phyloP scores from a whole-genome alignment of 2,113 vertebrate genomes.

The Prolemur simus region DNA sequence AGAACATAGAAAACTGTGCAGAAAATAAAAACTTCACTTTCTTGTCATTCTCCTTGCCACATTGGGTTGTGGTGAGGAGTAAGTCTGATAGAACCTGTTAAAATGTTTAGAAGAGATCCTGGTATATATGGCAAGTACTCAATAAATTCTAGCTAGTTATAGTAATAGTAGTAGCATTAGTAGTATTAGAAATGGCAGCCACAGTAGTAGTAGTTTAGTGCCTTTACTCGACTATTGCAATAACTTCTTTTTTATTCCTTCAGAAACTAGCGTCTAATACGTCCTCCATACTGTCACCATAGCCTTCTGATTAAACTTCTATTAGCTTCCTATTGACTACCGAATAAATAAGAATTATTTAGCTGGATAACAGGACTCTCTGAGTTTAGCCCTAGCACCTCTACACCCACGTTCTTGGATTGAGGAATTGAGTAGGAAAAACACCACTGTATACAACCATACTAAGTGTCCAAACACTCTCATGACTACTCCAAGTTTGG shows the following conservation, averaged over 20 bases:
- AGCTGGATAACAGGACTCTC: background rate
- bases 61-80: background rate
- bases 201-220: background rate
- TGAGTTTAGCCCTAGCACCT: background rate
- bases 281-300: background rate
- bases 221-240: background rate
- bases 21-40: background rate
- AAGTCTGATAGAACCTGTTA: background rate
- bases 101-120: background rate
- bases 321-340: background rate
- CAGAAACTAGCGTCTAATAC: background rate
- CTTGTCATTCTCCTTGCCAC: background rate
- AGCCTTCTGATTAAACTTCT: background rate
- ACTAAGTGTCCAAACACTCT: background rate
- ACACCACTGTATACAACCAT: too few species aligned
- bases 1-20: background rate
- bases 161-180: background rate
- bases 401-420: background rate
- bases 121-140: background rate
- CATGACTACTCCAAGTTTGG: background rate
- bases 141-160: background rate
- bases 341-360: background rate
- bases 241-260: background rate
- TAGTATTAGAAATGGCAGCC: background rate
- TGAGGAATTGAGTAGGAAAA: background rate